Evolutionary conservation across 2,888 invertebrate species (phyloP).

Genomic region (Ariolimax columbianus): DNA sequence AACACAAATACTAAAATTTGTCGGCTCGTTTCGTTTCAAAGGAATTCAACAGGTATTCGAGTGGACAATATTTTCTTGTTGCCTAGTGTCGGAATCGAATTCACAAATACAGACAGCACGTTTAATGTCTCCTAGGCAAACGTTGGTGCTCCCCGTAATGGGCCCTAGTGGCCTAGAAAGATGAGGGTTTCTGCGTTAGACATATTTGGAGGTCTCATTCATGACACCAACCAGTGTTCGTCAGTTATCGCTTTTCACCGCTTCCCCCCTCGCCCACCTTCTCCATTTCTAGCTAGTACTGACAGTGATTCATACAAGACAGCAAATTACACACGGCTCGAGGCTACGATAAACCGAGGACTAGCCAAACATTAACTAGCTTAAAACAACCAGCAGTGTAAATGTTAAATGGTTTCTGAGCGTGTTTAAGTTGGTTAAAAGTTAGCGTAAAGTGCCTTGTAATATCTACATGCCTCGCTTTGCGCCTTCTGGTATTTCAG

Average conservation of each 20-base stretch:
- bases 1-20: too few relatives aligned
- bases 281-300: neutral
- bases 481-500: too few relatives aligned
- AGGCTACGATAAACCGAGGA: neutral
- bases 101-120: neutral
- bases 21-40: too few relatives aligned
- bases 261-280: neutral
- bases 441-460: too few relatives aligned
- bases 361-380: neutral
- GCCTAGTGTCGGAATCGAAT: neutral
- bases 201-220: neutral
- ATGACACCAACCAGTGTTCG: neutral
- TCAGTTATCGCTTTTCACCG: neutral
- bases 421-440: too few relatives aligned
- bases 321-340: neutral
- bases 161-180: neutral
- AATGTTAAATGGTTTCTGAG: too few relatives aligned
- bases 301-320: constrained; percentile 1
- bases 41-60: neutral
- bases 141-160: neutral
- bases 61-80: neutral
- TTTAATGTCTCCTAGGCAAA: neutral
- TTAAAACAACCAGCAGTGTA: too few relatives aligned
- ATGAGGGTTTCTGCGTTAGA: neutral
- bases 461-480: too few relatives aligned